Evolutionary conservation across 2,888 invertebrate species (phyloP), one percentile per base, ranked within the genome.

Genomic region (Drosophila pseudotakahashii): DNA sequence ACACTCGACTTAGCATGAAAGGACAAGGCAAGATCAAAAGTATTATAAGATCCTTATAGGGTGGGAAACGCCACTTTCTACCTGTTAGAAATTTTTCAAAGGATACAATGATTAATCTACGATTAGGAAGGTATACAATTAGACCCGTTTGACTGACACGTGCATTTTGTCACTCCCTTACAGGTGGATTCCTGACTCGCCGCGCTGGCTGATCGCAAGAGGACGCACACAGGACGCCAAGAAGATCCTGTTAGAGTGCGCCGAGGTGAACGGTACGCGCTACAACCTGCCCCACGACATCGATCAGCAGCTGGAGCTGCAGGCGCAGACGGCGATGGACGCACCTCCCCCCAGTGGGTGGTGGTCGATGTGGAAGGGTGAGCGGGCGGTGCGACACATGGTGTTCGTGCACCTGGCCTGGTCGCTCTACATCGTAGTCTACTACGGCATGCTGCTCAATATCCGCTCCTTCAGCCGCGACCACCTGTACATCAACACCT

Each of bases 181-280:
- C 42, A 92, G 91, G 80, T 93, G 91, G 92, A 92, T 93, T 63
- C 93, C 93, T 3, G 92, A 93, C 75, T 92, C 93, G 2, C 93
- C 93, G 6, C 90, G 92, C 47, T 93, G 93, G 93, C 90, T 93
- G 79, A 89, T 93, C n/a, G 88, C 89, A 16, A 91, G 91, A 23
- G 92, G 92, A 2, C 89, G 91, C 34, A 89, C 92, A 9, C 87
- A 89, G 68, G 92, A 92, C 41, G 92, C 92, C 5, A 92, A 92
- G 76, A 77, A 86, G 50, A 92, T 93, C 54, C 67, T 92, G 41
- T 80, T 91, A 30, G 81, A 92, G 71, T 92, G 92, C 53, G 89
- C 91, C 39, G 89, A 90, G 57, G 83, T 90, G 61, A 93, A 93
- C 70, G 91, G 92, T 34, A 91, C 91, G 7, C 86, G 88, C n/a